These are phyloP conservation scores for Siniperca knerii DNA, from an alignment of 2,113 vertebrate genomes.

Conservation along the genomic window DNA sequence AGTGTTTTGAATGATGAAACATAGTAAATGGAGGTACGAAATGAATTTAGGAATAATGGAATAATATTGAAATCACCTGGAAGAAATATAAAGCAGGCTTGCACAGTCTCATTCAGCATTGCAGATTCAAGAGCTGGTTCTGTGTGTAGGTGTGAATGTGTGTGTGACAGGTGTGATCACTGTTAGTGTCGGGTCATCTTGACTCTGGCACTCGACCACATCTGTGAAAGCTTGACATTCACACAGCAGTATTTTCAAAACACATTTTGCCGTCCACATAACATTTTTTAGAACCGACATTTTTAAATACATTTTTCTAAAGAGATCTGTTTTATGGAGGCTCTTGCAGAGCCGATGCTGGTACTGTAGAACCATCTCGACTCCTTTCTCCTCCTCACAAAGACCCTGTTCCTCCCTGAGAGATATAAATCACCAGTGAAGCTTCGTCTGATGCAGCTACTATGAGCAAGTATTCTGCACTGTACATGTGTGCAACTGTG, in stretches of 20 bases:
- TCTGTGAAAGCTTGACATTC: conserved; percentile 11
- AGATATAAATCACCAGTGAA: not conserved
- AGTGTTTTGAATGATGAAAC: not conserved
- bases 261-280: not conserved
- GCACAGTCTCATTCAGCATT: not conserved
- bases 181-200: conserved; percentile 46
- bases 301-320: no score
- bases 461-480: not conserved
- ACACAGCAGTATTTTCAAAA: not conserved
- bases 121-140: not conserved
- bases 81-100: not conserved
- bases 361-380: not conserved
- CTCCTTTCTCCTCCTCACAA: conserved; percentile 9
- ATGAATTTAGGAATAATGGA: not conserved
- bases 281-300: not conserved
- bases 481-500: not conserved
- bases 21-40: not conserved
- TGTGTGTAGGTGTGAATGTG: conserved; percentile 22
- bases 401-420: not conserved
- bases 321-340: not conserved
- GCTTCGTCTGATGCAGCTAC: not conserved
- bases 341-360: conserved; percentile 17
- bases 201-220: conserved; percentile 18
- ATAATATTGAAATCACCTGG: not conserved
- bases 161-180: conserved; percentile 34